Evolutionary conservation across 2,888 invertebrate genomes (phyloP), one percentile per base, ranked within the genome.

Genomic region (Archips xylosteana): DNA sequence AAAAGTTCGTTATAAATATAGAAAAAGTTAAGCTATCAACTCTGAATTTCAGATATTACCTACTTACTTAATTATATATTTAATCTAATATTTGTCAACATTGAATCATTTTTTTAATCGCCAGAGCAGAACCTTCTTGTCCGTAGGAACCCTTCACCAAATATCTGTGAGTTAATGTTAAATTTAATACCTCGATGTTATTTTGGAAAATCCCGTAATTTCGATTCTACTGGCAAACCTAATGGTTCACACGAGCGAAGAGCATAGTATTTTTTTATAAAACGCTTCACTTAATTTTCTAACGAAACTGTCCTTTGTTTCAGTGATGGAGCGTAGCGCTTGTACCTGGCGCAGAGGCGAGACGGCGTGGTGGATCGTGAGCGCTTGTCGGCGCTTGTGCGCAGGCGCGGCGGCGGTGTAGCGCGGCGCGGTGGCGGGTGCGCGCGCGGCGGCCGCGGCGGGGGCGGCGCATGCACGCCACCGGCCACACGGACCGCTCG

Each of bases 401-500:
- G 77, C 74, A 76, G 75, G 80, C 77, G 84, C 84, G 82, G 87
- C 87, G 88, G 86, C 79, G 81, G 90, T 87, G 91, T 92, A 92
- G 92, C 89, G 89, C 91, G 91, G 91, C 92, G 92, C 92, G 94
- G 94, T 92, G 94, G 95, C 95, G 95, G 95, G 94, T 93, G 96
- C 95, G 95, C 95, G 94, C 93, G 92, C 90, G 94, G 94, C 92
- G 91, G 91, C 89, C 85, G 87, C 90, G 86, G 85, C 88, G 90
- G 88, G 92, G 94, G 94, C 94, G 92, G 96, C 96, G 96, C 95
- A 98, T 98, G 98, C 98, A 98, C 96, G 97, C 97, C 95, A 97
- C 97, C 96, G 97, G 97, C 94, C 96, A 96, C 95, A 95, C 97
- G 92, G 97, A 97, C 95, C 96, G 97, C 95, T 97, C 97, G 95